phyloP scores from a whole-genome alignment of 2,888 invertebrate genomes.

The Harpalus rufipes region DNA sequence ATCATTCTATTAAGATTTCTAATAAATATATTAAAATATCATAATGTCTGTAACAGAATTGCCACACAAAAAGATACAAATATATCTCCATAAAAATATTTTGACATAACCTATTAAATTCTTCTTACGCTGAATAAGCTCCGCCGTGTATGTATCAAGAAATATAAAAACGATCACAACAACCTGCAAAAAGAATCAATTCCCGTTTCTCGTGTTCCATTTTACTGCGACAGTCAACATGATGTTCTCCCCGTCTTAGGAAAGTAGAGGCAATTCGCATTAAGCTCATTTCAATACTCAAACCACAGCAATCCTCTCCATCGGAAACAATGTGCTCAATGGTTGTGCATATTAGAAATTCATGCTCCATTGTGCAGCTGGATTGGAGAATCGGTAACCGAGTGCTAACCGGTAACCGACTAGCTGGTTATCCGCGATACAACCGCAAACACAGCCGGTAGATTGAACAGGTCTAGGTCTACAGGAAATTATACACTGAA shows the following conservation, averaged over 20 bases:
- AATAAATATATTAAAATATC: background rate
- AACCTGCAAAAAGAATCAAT: background rate
- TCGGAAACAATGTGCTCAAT: constrained; percentile 48
- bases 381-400: background rate
- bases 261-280: background rate
- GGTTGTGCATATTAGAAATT: constrained; percentile 66
- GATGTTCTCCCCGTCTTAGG: background rate
- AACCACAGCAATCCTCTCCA: background rate
- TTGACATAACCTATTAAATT: background rate
- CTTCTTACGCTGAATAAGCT: background rate
- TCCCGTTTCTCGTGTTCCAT: background rate
- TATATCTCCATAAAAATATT: background rate
- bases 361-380: constrained; percentile 61
- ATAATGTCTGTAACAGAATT: background rate
- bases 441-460: constrained; percentile 24
- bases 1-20: no score
- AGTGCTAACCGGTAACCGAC: constrained; percentile 43
- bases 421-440: constrained; percentile 39
- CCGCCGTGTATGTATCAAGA: background rate
- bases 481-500: constrained; percentile 36
- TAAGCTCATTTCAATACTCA: background rate
- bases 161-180: background rate
- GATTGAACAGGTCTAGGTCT: constrained; percentile 37
- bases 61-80: background rate
- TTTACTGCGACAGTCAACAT: no score